Evolutionary conservation across 2,797 vertebrate genomes (phyloP).

Genomic region (Champsocephalus gunnari): DNA sequence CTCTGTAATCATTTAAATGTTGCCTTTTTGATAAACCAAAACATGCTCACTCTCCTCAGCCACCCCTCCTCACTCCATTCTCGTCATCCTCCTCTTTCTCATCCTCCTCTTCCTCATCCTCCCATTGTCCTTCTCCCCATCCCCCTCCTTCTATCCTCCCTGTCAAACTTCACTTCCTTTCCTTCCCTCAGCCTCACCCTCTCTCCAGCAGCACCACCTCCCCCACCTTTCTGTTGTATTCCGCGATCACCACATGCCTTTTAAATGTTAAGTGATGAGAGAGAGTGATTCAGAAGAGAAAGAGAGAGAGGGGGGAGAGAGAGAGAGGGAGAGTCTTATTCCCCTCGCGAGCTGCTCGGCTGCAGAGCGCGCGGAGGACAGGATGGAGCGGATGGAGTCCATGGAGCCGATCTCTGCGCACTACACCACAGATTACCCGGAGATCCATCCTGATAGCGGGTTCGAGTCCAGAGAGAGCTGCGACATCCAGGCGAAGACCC

Average conservation of each 20-base stretch:
- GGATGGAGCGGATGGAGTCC: conserved; percentile 80
- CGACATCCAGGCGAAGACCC: conserved; percentile 58
- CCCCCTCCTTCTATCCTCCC: background rate
- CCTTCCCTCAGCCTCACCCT: background rate
- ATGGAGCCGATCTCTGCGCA: conserved; percentile 79
- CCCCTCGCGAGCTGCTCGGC: background rate
- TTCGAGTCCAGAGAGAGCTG: conserved; percentile 67
- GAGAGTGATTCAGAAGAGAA: background rate
- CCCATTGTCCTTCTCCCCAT: background rate
- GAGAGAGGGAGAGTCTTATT: background rate
- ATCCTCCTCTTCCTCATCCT: background rate
- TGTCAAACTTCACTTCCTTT: background rate
- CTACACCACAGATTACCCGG: conserved; percentile 75
- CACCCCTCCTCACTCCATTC: too few relatives aligned
- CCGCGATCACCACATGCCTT: conserved; percentile 42
- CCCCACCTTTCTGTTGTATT: background rate
- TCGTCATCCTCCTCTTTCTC: background rate
- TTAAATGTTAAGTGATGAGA: conserved; percentile 42
- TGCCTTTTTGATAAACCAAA: too few relatives aligned
- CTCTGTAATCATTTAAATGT: too few relatives aligned
- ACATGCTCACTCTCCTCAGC: too few relatives aligned
- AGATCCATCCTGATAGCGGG: conserved; percentile 76
- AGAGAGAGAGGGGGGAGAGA: background rate
- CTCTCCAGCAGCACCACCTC: background rate
- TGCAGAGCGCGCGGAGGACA: conserved; percentile 11